Conservation (phyloP, 2,888 invertebrate genomes). For the Magallana nippona region DNA sequence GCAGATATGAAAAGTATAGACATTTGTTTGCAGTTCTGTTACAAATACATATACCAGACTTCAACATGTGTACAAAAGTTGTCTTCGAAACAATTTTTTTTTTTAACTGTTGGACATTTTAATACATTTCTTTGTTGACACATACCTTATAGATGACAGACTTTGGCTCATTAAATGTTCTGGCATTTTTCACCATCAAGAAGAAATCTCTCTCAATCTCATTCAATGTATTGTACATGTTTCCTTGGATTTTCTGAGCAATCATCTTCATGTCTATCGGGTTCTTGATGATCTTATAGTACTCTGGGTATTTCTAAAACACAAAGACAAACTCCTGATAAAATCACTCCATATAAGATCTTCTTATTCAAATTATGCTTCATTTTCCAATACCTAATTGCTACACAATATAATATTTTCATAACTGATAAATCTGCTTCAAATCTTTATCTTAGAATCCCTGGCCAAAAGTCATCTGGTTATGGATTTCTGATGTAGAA, state of each 20-base stretch:
- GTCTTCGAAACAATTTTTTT: background rate
- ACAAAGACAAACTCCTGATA: conserved; percentile 12
- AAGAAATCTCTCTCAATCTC: conserved; percentile 94
- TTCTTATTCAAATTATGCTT: background rate
- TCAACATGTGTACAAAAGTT: background rate
- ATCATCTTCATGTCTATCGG: conserved; percentile 97
- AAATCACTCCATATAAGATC: background rate
- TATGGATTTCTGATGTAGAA: no score
- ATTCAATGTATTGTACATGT: conserved; percentile 87
- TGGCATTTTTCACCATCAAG: conserved; percentile 96
- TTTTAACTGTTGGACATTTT: no score
- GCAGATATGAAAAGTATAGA: no score
- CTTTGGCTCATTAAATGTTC: conserved; percentile 96
- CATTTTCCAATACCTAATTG: no score
- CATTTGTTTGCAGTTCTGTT: background rate
- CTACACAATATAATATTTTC: no score
- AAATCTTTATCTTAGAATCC: no score
- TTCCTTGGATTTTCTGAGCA: conserved; percentile 92
- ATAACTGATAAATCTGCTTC: no score
- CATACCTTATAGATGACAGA: conserved; percentile 93
- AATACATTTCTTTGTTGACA: no score
- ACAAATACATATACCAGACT: no score
- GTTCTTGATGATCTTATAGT: conserved; percentile 94
- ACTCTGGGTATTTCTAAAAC: conserved; percentile 91
- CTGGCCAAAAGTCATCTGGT: no score